Conservation (phyloP, 2,888 invertebrate species). For the Druceiella hillmani region DNA sequence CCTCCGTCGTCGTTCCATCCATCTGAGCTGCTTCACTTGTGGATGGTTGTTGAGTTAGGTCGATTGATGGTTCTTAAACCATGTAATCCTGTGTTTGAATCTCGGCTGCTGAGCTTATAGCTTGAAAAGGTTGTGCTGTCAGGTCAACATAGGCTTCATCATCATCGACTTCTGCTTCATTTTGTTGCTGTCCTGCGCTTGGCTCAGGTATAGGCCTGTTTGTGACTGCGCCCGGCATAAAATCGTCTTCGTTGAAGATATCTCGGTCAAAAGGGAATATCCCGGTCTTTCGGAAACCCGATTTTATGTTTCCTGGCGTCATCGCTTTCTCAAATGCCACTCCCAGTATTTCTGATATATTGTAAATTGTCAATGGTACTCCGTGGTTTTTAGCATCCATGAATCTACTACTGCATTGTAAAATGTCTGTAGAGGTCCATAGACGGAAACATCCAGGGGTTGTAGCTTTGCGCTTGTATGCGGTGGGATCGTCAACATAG, state of each 20-base stretch:
- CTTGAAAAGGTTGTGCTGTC: slow-evolving; percentile 5
- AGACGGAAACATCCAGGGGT: slow-evolving; percentile 30
- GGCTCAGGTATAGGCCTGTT: slow-evolving; percentile 12
- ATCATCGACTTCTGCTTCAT: slow-evolving; percentile 10
- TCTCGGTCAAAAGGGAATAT: too few species aligned
- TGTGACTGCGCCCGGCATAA: slow-evolving; percentile 23
- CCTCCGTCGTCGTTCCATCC: too few species aligned
- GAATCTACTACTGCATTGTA: slow-evolving; percentile 27
- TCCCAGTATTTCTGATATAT: slow-evolving; percentile 26
- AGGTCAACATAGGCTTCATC: slow-evolving; percentile 5
- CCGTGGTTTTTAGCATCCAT: slow-evolving; percentile 31
- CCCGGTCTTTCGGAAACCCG: too few species aligned
- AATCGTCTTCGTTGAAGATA: slow-evolving; percentile 27
- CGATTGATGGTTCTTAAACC: slow-evolving; percentile 2
- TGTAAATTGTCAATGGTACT: slow-evolving; percentile 30
- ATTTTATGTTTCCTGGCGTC: slow-evolving; percentile 31
- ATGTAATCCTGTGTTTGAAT: neutral
- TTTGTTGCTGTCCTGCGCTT: slow-evolving; percentile 6
- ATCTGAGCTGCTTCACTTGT: slow-evolving; percentile 7
- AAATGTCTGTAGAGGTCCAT: slow-evolving; percentile 29
- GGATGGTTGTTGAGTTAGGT: slow-evolving; percentile 8
- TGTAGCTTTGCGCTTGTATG: slow-evolving; percentile 32
- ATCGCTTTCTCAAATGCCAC: slow-evolving; percentile 24
- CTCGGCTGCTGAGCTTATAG: slow-evolving; percentile 5
- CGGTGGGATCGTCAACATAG: slow-evolving; percentile 31